phyloP scores from a whole-genome alignment of 1,140 invertebrate genomes.

The Tetraneura akinire region DNA sequence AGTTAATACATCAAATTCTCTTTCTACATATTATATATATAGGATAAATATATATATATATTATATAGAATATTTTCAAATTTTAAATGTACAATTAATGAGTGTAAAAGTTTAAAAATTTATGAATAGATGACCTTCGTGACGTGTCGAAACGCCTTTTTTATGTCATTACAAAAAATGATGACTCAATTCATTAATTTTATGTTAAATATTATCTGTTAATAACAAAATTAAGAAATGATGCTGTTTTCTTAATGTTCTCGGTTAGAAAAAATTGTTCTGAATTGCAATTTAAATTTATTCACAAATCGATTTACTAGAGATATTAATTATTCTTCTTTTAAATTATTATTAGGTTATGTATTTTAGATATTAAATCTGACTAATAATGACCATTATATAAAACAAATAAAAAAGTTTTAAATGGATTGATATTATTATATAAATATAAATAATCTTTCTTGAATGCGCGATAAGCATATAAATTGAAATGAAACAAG shows the following conservation, averaged over 20 bases:
- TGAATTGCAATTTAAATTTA: no score
- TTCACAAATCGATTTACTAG: not conserved
- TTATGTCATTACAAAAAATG: conserved; percentile 20
- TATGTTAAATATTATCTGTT: no score
- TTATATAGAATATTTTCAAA: conserved; percentile 7
- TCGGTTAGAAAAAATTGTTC: not conserved
- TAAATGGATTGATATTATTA: not conserved
- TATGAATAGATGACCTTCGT: conserved; percentile 39
- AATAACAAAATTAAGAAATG: no score
- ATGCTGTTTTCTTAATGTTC: not conserved
- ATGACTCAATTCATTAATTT: conserved; percentile 9
- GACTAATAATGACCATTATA: not conserved
- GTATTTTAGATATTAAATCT: no score
- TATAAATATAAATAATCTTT: not conserved
- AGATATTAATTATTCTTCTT: not conserved
- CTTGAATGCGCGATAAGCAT: no score
- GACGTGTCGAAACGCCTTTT: conserved; percentile 17
- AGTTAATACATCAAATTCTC: conserved; percentile 18
- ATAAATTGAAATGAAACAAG: no score
- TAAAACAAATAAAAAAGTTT: not conserved
- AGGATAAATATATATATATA: conserved; percentile 2
- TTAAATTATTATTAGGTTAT: not conserved
- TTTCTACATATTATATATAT: no score
- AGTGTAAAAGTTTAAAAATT: conserved; percentile 35
- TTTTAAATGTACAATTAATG: conserved; percentile 34